Evolutionary conservation across 2,888 invertebrate genomes (phyloP), one percentile per base, ranked within the genome.

Genomic region (Caenorhabditis japonica): DNA sequence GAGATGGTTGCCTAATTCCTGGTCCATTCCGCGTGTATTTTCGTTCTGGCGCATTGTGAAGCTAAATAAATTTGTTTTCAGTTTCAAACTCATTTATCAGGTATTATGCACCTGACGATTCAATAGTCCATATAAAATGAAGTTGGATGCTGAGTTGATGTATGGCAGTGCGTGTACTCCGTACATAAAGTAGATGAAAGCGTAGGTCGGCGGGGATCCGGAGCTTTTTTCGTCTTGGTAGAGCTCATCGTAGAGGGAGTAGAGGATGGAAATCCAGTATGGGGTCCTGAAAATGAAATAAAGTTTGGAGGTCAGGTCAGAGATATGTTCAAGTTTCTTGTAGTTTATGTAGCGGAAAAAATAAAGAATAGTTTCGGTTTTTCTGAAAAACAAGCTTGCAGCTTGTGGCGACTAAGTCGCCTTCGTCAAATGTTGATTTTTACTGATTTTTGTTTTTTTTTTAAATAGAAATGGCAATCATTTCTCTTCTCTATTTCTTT

Each of bases 111-210:
- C 82, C 79, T 80, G 80, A 61, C 82, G 52, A 36, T 83, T 83
- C 21, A 83, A 61, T 8, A 83, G 66, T 27, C 84, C 86, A 73
- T 86, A 86, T 13, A 86, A 76, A 21, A 86, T 79, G 74, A 85
- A 86, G 64, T 86, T 86, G 36, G 77, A 83, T 36, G 85, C 82
- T 4, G 85, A 85, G 66, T 85, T 85, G 73, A 86, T 77, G 59
- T 86, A 86, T 19, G 86, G 86, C 19, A 86, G 69, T 3, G 86
- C 84, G 53, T 86, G 86, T 17, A 86, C 82, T 21, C 85, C 86
- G 68, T 86, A 86, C 86, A 86, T 86, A 39, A 85, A 75, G 59
- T 83, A 84, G 44, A 85, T 84, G 61, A 82, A 85, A 1, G 69
- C 61, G 23, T 75, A 75, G 17, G 82, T 79, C 33, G 75, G 75